Base-by-base conservation (phyloP, 2,888 invertebrate genomes). In the Acleris literana region DNA sequence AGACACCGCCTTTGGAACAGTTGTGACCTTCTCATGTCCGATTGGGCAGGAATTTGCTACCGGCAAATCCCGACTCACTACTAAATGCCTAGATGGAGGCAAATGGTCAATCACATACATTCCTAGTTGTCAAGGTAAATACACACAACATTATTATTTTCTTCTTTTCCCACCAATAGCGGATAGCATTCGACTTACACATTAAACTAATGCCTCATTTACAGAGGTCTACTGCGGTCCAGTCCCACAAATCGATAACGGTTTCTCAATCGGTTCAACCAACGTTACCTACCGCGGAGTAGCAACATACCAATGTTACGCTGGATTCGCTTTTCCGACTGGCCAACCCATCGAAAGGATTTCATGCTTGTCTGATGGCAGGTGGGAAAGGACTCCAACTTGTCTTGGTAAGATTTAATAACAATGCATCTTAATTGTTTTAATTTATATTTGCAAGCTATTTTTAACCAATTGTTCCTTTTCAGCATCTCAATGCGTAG, bases 221-320 rank as follows among this genome's bases (percentile, higher is more conserved):
- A 46, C 92, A 95, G 95, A 95, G 94, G 97, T 97, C 22, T 99
- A 99, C 85, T 99, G 99, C 86, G 98, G 98, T 63, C 98, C 99
- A 25, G 99, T 99, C 56, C 99, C 99, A 63, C 99, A 99, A 94
- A 99, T 99, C 71, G 97, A 98, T 81, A 99, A 99, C 84, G 99
- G 99, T 56, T 99, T 98, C 88, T 98, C 98, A 3, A 98, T 98
- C 82, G 97, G 97, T 56, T 98, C 99, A 0, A 96, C 98, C 4
- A 99, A 99, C 86, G 99, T 99, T 7, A 99, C 98, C 1, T 99
- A 97, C 82, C 94, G 96, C 70, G 99, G 98, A 44, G 94, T 97
- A 72, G 98, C 98, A 63, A 98, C 97, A 84, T 99, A 99, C 84
- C 98, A 98, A 82, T 99, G 99, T 83, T 99, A 99, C 84, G 98